phyloP scores from a whole-genome alignment of 1,140 invertebrate species.

The Heliconius himera region DNA sequence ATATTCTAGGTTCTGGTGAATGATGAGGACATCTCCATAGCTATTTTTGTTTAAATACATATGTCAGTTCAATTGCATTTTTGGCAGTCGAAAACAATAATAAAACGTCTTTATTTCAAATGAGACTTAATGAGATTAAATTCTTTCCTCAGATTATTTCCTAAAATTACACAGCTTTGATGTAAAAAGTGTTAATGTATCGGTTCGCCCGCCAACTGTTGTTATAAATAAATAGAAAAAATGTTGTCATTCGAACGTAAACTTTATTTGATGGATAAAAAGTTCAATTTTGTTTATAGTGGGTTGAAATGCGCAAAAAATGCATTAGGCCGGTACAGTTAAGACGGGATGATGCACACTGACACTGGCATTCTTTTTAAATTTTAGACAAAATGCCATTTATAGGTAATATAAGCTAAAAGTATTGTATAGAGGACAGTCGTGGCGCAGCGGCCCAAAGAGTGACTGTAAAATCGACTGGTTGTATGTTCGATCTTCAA shows the following conservation, averaged over 20 bases:
- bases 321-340: conserved; percentile 41
- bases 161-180: not conserved
- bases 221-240: conserved; percentile 24
- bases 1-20: too few relatives aligned
- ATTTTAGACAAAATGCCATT: too few relatives aligned
- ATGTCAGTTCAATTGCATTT: not conserved
- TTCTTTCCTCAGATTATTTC: not conserved
- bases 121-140: not conserved
- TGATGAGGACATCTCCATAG: too few relatives aligned
- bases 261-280: not conserved
- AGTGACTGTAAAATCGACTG: too few relatives aligned
- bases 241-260: not conserved
- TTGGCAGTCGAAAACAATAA: not conserved
- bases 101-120: not conserved
- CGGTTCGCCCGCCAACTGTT: conserved; percentile 13
- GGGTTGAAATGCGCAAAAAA: conserved; percentile 34
- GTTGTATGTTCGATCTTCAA: too few relatives aligned
- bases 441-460: too few relatives aligned
- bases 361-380: not conserved
- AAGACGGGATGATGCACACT: conserved; percentile 20
- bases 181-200: conserved; percentile 23
- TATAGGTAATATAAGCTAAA: too few relatives aligned
- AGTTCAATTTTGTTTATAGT: conserved; percentile 21
- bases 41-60: not conserved
- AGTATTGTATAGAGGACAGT: too few relatives aligned